Evolutionary conservation across 2,797 vertebrate species (phyloP).

Genomic region (Glyptemys insculpta): DNA sequence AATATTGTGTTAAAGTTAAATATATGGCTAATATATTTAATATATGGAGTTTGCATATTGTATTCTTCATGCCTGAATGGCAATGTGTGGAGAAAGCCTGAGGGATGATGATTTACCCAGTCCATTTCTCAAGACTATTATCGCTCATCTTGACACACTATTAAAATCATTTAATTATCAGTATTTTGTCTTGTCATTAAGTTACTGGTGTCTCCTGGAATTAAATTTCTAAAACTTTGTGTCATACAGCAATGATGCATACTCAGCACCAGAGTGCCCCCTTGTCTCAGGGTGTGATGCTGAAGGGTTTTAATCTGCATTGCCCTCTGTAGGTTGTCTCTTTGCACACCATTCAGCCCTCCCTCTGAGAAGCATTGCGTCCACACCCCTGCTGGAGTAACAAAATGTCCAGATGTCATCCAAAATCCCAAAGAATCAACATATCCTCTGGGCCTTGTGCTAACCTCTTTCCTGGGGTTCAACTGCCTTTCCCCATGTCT

Average conservation of each 20-base stretch:
- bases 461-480: not conserved
- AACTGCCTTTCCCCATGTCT: not conserved
- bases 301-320: not conserved
- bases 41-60: conserved; percentile 38
- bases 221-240: conserved; percentile 49
- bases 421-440: not conserved
- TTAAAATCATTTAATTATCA: conserved; percentile 80
- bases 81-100: conserved; percentile 41
- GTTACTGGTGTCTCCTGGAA: conserved; percentile 59
- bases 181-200: conserved; percentile 70
- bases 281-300: not conserved
- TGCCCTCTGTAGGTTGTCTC: not conserved
- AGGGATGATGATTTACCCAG: conserved; percentile 66
- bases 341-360: not conserved
- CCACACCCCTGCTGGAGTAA: not conserved
- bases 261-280: not conserved
- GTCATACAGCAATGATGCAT: not conserved
- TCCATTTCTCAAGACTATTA: conserved; percentile 65
- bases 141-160: conserved; percentile 79
- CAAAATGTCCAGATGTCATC: not conserved
- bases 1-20: conserved; percentile 21
- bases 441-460: not conserved
- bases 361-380: not conserved
- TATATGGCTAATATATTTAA: not conserved
- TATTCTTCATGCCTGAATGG: conserved; percentile 53